A percentile compares a stretch with the other conserved stretches of the same genome.
These are phyloP conservation scores for Lithophane leautieri DNA, from an alignment of 2,888 invertebrate species.

Conservation along the genomic window DNA sequence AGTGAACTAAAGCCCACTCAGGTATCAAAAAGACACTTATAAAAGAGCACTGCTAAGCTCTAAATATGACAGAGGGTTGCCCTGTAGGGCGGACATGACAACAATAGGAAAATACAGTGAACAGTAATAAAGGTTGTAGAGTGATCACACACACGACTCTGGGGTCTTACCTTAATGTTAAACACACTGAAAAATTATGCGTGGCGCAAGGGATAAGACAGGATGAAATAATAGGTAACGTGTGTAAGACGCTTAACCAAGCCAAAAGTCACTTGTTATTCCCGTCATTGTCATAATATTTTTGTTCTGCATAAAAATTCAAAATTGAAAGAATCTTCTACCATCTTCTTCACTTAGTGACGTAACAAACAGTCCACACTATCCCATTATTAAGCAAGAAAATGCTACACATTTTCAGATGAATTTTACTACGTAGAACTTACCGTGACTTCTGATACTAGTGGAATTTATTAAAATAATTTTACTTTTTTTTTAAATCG, in stretches of 20 bases:
- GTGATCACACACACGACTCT: constrained; percentile 76
- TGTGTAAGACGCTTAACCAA: no score
- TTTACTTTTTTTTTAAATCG: no score
- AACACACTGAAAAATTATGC: constrained; percentile 69
- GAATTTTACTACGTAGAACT: no score
- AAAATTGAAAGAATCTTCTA: no score
- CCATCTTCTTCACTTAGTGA: no score
- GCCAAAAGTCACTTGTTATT: no score
- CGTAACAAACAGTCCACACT: no score
- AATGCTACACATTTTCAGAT: no score
- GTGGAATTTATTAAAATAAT: neutral
- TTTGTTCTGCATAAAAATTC: no score
- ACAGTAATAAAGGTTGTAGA: constrained; percentile 79
- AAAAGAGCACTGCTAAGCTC: constrained; percentile 49
- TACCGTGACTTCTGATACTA: neutral
- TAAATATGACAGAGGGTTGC: constrained; percentile 61
- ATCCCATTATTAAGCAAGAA: no score
- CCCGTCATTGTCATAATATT: no score
- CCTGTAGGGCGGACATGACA: constrained; percentile 66
- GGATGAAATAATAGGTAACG: neutral
- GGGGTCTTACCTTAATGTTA: constrained; percentile 72
- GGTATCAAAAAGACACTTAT: constrained; percentile 57
- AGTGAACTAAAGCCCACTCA: constrained; percentile 39
- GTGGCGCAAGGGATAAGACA: constrained; percentile 61
- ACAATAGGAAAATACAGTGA: constrained; percentile 78